Evolutionary conservation across 35 echinoderm and acorn worm species (phyloP).

Genomic region (Heliocidaris erythrogramma): DNA sequence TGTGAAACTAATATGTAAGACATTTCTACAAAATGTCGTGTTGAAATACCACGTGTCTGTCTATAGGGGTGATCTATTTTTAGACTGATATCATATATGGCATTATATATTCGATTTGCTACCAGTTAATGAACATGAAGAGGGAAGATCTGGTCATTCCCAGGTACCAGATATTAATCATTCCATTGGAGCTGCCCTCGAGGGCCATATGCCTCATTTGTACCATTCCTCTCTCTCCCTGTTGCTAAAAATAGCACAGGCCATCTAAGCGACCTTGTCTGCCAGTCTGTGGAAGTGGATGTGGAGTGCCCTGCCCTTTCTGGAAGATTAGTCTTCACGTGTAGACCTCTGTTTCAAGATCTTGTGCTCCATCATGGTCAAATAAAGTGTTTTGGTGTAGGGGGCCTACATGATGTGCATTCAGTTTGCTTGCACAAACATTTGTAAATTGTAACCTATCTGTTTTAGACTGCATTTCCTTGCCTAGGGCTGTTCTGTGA

Average conservation of each 20-base stretch:
- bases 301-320: not conserved
- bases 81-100: no score
- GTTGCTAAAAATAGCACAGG: slow-evolving; percentile 4
- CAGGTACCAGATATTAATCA: slow-evolving; percentile 8
- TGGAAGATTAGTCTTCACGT: not conserved
- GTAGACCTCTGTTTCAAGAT: not conserved
- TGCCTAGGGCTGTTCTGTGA: no score
- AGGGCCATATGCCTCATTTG: not conserved
- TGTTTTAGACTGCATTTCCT: no score
- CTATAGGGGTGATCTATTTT: not conserved
- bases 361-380: no score
- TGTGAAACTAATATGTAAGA: not conserved
- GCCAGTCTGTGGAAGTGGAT: not conserved
- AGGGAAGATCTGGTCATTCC: not conserved
- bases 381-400: no score
- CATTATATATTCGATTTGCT: no score
- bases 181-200: not conserved
- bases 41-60: not conserved
- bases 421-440: no score
- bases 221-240: slow-evolving; percentile 8
- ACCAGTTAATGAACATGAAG: not conserved
- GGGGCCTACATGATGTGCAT: no score
- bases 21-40: not conserved
- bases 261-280: not conserved
- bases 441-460: no score